Percentiles rank a stretch among this genome's conserved stretches.
Conservation (phyloP, 2,797 vertebrate genomes). For the Vireo griseus region DNA sequence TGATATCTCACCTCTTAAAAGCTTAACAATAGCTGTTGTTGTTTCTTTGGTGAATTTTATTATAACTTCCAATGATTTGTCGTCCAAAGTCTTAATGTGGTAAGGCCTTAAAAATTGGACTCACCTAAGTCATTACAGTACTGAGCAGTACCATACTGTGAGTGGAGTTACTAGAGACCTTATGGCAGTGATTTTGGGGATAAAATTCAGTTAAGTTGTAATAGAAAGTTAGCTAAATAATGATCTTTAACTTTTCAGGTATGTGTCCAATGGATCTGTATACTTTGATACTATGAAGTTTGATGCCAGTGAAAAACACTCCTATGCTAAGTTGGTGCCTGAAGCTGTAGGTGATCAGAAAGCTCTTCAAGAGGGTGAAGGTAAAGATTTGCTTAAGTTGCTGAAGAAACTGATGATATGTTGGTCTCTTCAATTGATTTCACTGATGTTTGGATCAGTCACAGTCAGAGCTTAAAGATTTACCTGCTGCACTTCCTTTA, state of each 20-base stretch:
- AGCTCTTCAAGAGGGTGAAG: conserved; percentile 95
- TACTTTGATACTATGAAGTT: conserved; percentile 94
- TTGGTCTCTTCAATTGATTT: neutral
- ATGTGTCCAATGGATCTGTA: conserved; percentile 91
- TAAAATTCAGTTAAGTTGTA: neutral
- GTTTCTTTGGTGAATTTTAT: neutral
- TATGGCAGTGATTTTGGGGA: neutral
- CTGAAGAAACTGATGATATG: neutral
- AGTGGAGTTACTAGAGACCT: neutral
- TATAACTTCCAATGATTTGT: neutral
- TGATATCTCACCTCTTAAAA: neutral
- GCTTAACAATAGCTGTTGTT: neutral
- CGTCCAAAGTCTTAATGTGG: neutral
- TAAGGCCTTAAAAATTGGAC: neutral
- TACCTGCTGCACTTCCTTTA: neutral
- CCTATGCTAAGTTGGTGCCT: conserved; percentile 94
- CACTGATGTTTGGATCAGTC: neutral
- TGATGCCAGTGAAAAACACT: conserved; percentile 82
- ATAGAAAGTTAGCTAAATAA: neutral
- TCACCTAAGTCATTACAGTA: neutral
- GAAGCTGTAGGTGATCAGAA: conserved; percentile 96
- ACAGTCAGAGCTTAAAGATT: neutral
- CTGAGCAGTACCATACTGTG: neutral
- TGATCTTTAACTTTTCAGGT: conserved; percentile 72
- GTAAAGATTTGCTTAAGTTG: conserved; percentile 65